Conservation (phyloP, 2,797 vertebrate genomes). For the Crotalus adamanteus region DNA sequence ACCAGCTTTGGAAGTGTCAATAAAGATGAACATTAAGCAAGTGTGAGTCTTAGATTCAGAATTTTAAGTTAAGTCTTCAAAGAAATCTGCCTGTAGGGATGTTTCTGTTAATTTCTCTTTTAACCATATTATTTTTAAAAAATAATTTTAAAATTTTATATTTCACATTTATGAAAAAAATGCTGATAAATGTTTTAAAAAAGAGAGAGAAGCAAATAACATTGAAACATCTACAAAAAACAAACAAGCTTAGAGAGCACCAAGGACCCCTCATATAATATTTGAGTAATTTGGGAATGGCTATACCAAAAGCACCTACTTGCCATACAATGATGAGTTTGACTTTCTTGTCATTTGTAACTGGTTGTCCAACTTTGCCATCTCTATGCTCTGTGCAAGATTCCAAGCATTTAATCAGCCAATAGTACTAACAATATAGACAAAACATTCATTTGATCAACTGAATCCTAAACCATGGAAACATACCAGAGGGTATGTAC, state of each 20-base stretch:
- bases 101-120: neutral
- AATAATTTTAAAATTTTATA: neutral
- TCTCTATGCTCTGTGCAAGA: neutral
- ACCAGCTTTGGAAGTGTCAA: neutral
- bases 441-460: slow-evolving; percentile 4
- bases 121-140: neutral
- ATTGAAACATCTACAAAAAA: neutral
- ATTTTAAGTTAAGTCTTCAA: neutral
- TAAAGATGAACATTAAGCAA: neutral
- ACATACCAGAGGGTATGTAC: neutral
- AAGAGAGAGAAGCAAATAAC: neutral
- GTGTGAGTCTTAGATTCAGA: neutral
- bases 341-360: neutral
- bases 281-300: neutral
- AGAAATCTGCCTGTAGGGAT: neutral
- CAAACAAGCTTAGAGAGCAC: neutral
- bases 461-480: neutral
- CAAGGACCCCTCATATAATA: neutral
- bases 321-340: neutral
- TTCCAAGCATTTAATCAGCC: slow-evolving; percentile 2
- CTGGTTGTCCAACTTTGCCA: neutral
- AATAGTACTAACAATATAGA: neutral
- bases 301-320: neutral
- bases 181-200: neutral
- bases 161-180: neutral